Percentiles rank a stretch among this genome's conserved stretches.
These are phyloP conservation scores for Apus apus DNA, from an alignment of 2,113 vertebrate species.

Conservation along the genomic window DNA sequence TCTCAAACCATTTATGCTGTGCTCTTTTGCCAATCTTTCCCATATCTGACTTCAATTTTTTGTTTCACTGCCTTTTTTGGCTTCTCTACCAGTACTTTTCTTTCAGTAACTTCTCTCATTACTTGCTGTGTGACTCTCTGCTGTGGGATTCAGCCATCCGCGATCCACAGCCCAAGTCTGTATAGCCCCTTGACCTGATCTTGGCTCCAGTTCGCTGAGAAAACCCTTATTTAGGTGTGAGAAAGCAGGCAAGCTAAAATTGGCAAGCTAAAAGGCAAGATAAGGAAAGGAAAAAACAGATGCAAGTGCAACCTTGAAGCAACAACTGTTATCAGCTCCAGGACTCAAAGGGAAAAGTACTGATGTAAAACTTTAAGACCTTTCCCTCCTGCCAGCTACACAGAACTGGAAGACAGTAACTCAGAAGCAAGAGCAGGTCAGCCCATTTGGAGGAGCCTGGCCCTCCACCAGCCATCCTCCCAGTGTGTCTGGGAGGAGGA, in stretches of 20 bases:
- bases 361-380: background rate
- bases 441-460: background rate
- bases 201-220: slow-evolving; percentile 24
- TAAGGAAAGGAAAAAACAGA: slow-evolving; percentile 46
- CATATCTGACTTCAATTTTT: background rate
- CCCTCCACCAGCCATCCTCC: accelerated
- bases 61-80: background rate
- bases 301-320: background rate
- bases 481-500: background rate
- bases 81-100: background rate
- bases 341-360: background rate
- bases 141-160: background rate
- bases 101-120: background rate
- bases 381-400: background rate
- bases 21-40: background rate
- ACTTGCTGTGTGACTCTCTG: background rate
- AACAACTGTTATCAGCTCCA: background rate
- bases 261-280: background rate
- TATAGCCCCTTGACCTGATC: background rate
- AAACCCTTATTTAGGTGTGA: slow-evolving; percentile 37
- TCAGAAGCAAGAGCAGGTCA: background rate
- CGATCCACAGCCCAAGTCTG: background rate
- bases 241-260: background rate
- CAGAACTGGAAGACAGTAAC: background rate
- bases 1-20: background rate